Conservation (phyloP, 2,113 vertebrate species). For the Halcyon malimbica region DNA sequence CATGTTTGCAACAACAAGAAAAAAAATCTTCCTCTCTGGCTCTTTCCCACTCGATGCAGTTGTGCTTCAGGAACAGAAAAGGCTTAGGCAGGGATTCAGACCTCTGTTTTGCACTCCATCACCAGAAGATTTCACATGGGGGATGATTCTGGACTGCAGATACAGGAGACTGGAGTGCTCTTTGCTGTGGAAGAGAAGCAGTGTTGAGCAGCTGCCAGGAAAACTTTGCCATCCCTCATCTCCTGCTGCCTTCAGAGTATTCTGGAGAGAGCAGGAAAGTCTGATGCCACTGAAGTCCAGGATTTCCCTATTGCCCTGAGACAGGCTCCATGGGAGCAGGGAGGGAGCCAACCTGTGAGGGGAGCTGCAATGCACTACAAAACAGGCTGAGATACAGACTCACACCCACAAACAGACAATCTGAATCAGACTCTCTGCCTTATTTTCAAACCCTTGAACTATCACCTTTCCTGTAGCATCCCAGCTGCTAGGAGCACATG, state of each 20-base stretch:
- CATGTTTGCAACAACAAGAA: background rate
- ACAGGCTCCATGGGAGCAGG: background rate
- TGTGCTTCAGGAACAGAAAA: background rate
- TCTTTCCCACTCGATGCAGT: background rate
- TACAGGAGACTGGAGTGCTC: background rate
- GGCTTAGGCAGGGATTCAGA: background rate
- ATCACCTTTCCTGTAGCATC: background rate
- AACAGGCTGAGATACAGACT: background rate
- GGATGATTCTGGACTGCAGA: background rate
- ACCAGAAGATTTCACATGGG: background rate
- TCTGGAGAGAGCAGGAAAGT: background rate
- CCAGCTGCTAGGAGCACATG: background rate
- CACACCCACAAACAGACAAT: background rate
- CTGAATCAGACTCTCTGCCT: background rate
- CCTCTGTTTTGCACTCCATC: background rate
- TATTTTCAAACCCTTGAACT: background rate
- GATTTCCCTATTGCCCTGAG: background rate
- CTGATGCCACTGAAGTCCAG: background rate
- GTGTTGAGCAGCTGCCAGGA: background rate
- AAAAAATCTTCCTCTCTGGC: background rate
- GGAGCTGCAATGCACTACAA: background rate
- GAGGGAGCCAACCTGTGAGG: background rate
- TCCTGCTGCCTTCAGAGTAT: background rate
- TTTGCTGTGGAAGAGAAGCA: background rate
- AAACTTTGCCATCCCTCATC: background rate